These are phyloP conservation scores for Meleagris gallopavo DNA, from an alignment of 2,113 vertebrate species.

Conservation along the genomic window DNA sequence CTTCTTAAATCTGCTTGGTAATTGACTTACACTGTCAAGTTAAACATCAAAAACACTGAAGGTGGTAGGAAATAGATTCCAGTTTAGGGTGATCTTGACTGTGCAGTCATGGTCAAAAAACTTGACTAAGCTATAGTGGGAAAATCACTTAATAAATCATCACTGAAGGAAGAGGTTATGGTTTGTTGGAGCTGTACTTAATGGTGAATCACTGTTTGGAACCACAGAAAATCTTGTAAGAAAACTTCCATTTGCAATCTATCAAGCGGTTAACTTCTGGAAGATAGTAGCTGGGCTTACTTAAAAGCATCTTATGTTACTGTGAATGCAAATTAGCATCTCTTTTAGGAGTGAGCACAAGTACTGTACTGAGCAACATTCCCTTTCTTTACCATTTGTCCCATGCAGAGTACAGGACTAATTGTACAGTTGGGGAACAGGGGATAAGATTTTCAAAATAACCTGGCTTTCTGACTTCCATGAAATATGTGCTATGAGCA, in stretches of 20 bases:
- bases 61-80: background rate
- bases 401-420: background rate
- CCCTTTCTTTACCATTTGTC: background rate
- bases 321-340: background rate
- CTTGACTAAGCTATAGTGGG: background rate
- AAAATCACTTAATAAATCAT: background rate
- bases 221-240: background rate
- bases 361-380: background rate
- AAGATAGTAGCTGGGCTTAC: background rate
- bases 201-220: background rate
- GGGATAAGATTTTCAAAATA: background rate
- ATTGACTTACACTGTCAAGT: background rate
- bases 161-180: background rate
- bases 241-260: background rate
- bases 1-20: background rate
- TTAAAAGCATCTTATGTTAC: background rate
- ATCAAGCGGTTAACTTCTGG: background rate
- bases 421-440: background rate
- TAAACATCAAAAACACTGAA: background rate
- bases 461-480: background rate
- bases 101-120: background rate
- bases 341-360: background rate
- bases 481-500: rapidly evolving
- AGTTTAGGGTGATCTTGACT: background rate
- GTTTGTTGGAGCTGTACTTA: background rate